phyloP scores from a whole-genome alignment of 64 coral and sea anemone species.

The Actinia equina region DNA sequence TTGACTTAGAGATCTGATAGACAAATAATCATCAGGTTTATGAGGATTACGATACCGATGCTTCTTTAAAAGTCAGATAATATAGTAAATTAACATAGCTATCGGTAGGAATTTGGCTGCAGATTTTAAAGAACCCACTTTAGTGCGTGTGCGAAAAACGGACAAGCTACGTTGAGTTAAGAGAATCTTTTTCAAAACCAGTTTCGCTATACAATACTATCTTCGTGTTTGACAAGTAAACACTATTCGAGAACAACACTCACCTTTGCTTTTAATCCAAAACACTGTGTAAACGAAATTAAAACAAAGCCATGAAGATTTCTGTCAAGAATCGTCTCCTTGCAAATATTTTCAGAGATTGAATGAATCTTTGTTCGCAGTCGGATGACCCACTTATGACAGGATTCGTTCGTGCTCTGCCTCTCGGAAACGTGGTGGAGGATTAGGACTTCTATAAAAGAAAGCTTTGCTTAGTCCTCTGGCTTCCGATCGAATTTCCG shows the following conservation, averaged over 20 bases:
- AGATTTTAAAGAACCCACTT: background rate
- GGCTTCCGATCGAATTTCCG: slow-evolving; percentile 23
- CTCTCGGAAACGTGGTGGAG: background rate
- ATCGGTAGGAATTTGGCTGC: background rate
- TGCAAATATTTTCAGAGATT: background rate
- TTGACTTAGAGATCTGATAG: slow-evolving; percentile 6
- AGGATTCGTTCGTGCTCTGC: background rate
- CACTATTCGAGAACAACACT: background rate
- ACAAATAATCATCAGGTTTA: background rate
- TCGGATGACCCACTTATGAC: background rate
- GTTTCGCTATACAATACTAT: background rate
- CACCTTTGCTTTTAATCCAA: background rate
- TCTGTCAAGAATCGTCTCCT: background rate
- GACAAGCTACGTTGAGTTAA: background rate
- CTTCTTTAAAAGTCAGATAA: background rate
- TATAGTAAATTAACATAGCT: background rate
- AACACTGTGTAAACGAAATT: background rate
- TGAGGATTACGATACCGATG: background rate
- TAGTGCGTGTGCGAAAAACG: background rate
- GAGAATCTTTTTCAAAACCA: background rate
- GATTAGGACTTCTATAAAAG: background rate
- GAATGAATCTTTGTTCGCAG: background rate
- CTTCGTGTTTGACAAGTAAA: slow-evolving; percentile 6
- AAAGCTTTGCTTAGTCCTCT: background rate
- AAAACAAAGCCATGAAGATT: slow-evolving; percentile 3